A percentile compares a stretch with the other conserved stretches of the same genome.
phyloP scores from a whole-genome alignment of 2,797 vertebrate genomes.

The Acipenser oxyrinchus region DNA sequence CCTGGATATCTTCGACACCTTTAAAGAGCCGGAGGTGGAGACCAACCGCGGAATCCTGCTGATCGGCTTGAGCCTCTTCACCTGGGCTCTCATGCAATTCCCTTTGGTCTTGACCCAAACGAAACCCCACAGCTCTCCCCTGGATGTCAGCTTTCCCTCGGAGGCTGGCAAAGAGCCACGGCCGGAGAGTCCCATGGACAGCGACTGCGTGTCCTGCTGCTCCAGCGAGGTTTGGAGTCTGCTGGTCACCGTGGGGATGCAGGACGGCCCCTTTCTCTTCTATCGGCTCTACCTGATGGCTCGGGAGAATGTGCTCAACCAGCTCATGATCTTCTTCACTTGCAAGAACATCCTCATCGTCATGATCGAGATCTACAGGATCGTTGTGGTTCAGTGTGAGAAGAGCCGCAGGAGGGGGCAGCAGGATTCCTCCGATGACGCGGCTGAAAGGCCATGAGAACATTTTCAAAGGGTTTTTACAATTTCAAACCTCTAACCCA shows the following conservation, averaged over 20 bases:
- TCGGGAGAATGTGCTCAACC: conserved; percentile 53
- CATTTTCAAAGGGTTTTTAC: no score
- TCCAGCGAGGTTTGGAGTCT: conserved; percentile 59
- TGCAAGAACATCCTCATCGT: conserved; percentile 68
- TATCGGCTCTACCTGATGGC: conserved; percentile 63
- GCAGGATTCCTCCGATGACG: no score
- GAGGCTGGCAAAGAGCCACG: neutral
- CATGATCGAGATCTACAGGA: conserved; percentile 59
- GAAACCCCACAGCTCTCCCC: conserved; percentile 10
- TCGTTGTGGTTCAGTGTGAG: conserved; percentile 54
- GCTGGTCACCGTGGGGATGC: conserved; percentile 56
- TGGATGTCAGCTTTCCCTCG: conserved; percentile 11
- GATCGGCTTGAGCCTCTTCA: conserved; percentile 55
- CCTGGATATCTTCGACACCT: conserved; percentile 64
- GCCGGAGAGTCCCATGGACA: neutral
- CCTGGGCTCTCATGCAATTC: conserved; percentile 67
- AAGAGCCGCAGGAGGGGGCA: conserved; percentile 9
- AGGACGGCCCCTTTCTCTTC: conserved; percentile 61
- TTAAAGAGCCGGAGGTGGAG: conserved; percentile 55
- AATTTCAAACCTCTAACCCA: no score
- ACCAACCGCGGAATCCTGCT: conserved; percentile 44
- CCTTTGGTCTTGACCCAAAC: conserved; percentile 64
- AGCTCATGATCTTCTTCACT: conserved; percentile 65
- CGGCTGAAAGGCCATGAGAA: no score
- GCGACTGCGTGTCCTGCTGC: conserved; percentile 35